Percentiles rank a stretch among this genome's conserved stretches.
These are phyloP conservation scores for Geopemphigus sp. DNA, from an alignment of 1,140 invertebrate species.

Conservation along the genomic window DNA sequence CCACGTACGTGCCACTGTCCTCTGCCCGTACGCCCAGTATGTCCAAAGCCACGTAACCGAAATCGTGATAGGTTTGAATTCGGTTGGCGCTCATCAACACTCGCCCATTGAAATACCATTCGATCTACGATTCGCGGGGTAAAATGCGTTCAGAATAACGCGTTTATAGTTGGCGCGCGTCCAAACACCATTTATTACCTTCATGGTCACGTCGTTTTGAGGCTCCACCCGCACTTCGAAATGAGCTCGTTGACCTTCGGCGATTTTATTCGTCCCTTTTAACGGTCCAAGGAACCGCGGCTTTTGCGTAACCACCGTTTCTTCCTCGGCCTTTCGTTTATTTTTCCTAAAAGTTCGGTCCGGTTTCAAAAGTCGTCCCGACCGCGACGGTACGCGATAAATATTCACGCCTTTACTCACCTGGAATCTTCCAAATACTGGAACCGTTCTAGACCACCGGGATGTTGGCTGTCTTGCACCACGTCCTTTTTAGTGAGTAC, in stretches of 20 bases:
- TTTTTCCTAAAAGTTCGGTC: constrained; percentile 55
- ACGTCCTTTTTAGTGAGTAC: constrained; percentile 83
- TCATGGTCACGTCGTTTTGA: constrained; percentile 83
- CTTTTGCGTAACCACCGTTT: constrained; percentile 70
- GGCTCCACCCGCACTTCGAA: constrained; percentile 94
- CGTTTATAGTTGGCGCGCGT: too few relatives aligned
- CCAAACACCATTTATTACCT: too few relatives aligned
- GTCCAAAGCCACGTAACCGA: constrained; percentile 92
- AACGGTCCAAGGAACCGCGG: constrained; percentile 82
- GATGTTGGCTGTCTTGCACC: constrained; percentile 79
- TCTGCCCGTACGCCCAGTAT: constrained; percentile 83
- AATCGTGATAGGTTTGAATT: constrained; percentile 90
- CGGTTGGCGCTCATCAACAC: constrained; percentile 78
- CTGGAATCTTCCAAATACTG: constrained; percentile 82
- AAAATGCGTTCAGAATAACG: not conserved
- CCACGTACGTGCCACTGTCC: constrained; percentile 83
- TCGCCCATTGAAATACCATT: constrained; percentile 90
- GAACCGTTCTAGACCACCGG: constrained; percentile 82
- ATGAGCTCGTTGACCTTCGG: constrained; percentile 94
- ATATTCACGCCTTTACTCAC: constrained; percentile 50
- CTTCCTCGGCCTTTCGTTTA: constrained; percentile 63
- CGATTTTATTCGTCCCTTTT: constrained; percentile 87
- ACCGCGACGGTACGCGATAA: not conserved
- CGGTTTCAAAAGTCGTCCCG: not conserved
- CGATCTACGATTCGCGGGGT: constrained; percentile 59